Percentiles rank a stretch among this genome's conserved stretches.
Evolutionary conservation across 2,113 vertebrate species (phyloP).

Genomic region (Crotalus horridus): DNA sequence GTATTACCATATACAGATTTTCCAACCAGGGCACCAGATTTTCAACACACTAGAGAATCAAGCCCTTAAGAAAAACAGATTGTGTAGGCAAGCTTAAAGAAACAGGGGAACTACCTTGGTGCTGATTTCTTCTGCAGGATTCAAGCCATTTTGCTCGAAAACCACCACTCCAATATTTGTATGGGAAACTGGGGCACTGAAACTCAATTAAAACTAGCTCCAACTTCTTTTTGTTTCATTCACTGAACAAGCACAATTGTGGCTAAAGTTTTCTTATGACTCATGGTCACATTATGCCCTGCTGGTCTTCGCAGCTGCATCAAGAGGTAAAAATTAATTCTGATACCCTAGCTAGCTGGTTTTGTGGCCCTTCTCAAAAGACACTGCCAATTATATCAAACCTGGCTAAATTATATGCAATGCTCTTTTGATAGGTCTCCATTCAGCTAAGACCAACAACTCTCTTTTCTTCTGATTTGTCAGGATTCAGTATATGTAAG

Average conservation of each 20-base stretch:
- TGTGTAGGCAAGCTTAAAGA: not conserved
- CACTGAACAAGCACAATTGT: slow-evolving; percentile 10
- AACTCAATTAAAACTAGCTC: not conserved
- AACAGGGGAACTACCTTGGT: slow-evolving; percentile 19
- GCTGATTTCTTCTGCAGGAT: not conserved
- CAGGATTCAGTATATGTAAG: slow-evolving; percentile 43
- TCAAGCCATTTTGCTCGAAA: not conserved
- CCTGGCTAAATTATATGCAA: slow-evolving; percentile 38
- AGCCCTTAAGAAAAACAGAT: slow-evolving; percentile 24
- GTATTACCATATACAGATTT: slow-evolving; percentile 61
- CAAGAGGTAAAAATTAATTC: slow-evolving; percentile 37
- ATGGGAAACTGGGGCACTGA: not conserved
- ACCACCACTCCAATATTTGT: not conserved
- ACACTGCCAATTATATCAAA: slow-evolving; percentile 49
- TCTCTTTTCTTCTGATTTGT: slow-evolving; percentile 34
- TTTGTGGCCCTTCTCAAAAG: slow-evolving; percentile 25
- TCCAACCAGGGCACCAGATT: slow-evolving; percentile 53
- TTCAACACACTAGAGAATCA: slow-evolving; percentile 34
- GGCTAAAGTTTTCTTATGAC: slow-evolving; percentile 10
- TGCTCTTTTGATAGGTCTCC: slow-evolving; percentile 24
- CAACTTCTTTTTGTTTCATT: slow-evolving; percentile 30
- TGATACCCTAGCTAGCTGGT: slow-evolving; percentile 10
- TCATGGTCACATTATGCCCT: not conserved
- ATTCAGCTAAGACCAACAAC: slow-evolving; percentile 32
- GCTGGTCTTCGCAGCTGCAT: slow-evolving; percentile 23